These are phyloP conservation scores for Loriculus beryllinus DNA, from an alignment of 2,797 vertebrate genomes.

Conservation along the genomic window DNA sequence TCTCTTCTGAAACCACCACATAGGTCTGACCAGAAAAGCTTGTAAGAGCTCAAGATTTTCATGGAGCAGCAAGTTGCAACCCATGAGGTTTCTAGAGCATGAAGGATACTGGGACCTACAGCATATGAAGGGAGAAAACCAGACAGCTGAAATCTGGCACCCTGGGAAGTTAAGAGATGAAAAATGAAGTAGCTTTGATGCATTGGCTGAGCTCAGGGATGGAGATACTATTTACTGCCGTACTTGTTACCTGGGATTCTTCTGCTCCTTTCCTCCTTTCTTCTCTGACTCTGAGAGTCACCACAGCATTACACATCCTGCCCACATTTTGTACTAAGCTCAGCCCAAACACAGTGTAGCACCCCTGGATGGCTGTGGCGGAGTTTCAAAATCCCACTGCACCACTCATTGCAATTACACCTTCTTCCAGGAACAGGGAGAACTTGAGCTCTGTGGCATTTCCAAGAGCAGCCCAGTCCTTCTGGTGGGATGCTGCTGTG, in stretches of 20 bases:
- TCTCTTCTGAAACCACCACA: background rate
- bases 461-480: background rate
- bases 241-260: background rate
- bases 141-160: background rate
- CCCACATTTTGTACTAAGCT: background rate
- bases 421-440: background rate
- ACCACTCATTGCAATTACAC: background rate
- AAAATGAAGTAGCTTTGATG: background rate
- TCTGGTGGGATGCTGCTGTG: background rate
- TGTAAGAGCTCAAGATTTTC: background rate
- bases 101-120: background rate
- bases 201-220: background rate
- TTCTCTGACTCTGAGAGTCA: too few species aligned
- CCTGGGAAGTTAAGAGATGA: background rate
- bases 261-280: background rate
- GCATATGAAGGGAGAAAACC: background rate
- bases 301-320: background rate
- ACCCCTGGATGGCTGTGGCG: background rate
- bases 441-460: background rate
- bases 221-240: background rate
- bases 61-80: accelerated
- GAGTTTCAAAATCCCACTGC: background rate
- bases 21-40: background rate
- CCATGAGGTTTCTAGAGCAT: background rate
- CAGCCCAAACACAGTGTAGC: background rate